Conservation (phyloP, 2,888 invertebrate genomes). For the Drosophila anomelani region DNA sequence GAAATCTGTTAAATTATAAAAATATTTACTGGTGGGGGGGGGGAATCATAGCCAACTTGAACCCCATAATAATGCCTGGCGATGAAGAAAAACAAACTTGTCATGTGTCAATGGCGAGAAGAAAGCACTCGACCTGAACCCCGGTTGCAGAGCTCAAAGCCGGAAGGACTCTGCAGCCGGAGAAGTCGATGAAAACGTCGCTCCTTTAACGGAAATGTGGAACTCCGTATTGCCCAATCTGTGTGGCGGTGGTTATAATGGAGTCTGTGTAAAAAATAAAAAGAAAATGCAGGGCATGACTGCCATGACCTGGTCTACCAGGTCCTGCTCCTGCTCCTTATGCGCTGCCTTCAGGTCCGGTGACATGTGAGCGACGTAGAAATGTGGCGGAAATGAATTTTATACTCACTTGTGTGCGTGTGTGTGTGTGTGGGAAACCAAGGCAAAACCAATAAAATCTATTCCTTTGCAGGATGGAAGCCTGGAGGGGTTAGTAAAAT, state of each 20-base stretch:
- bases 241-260: constrained; percentile 17
- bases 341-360: constrained; percentile 22
- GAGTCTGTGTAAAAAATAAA: constrained; percentile 34
- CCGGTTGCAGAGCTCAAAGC: constrained; percentile 8
- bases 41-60: constrained; percentile 27
- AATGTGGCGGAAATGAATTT: constrained; percentile 76
- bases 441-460: constrained; percentile 57
- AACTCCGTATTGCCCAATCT: constrained; percentile 45
- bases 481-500: constrained; percentile 15
- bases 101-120: constrained; percentile 46
- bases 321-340: constrained; percentile 4
- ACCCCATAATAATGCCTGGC: background rate
- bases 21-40: constrained; percentile 12
- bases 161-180: constrained; percentile 12
- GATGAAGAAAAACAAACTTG: constrained; percentile 37
- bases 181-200: constrained; percentile 61
- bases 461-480: constrained; percentile 1
- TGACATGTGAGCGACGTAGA: constrained; percentile 74
- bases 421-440: background rate
- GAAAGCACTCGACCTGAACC: constrained; percentile 64
- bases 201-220: constrained; percentile 73
- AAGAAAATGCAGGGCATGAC: constrained; percentile 20
- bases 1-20: constrained; percentile 7
- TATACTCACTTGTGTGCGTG: constrained; percentile 48
- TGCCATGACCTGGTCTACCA: constrained; percentile 25